These are phyloP conservation scores for Haliaeetus leucogaster DNA, from an alignment of 2,113 vertebrate genomes.

Conservation along the genomic window DNA sequence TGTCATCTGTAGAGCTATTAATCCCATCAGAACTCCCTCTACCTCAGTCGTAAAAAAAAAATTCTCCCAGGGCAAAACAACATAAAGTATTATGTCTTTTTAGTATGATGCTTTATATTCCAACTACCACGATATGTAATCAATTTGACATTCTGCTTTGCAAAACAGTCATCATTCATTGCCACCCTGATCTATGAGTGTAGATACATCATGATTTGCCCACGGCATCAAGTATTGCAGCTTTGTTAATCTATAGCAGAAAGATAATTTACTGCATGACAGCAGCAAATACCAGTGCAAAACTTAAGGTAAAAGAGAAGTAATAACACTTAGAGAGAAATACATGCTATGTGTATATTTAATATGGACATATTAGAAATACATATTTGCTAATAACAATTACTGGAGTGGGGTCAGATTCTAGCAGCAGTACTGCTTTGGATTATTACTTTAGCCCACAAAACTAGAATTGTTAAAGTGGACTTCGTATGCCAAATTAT, in stretches of 20 bases:
- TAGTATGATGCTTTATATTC: background rate
- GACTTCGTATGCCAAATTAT: background rate
- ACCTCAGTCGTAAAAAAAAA: background rate
- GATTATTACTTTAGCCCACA: background rate
- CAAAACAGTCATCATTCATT: conserved; percentile 24
- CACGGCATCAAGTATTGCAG: background rate
- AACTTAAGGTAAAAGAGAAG: background rate
- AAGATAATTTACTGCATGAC: conserved; percentile 28
- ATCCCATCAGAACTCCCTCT: background rate
- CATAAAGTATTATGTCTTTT: background rate
- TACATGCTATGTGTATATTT: background rate
- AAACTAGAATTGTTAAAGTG: background rate
- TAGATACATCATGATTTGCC: conserved; percentile 15
- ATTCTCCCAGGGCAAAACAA: background rate
- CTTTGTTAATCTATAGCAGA: background rate
- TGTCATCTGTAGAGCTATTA: background rate
- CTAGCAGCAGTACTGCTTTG: background rate
- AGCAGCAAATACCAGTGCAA: background rate
- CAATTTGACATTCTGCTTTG: background rate
- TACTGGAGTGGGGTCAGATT: background rate
- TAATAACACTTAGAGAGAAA: background rate
- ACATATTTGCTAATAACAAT: background rate
- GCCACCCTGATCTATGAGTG: background rate
- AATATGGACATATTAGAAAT: background rate
- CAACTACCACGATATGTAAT: background rate